phyloP scores from a whole-genome alignment of 2,888 invertebrate species.

The Lithophane socia region DNA sequence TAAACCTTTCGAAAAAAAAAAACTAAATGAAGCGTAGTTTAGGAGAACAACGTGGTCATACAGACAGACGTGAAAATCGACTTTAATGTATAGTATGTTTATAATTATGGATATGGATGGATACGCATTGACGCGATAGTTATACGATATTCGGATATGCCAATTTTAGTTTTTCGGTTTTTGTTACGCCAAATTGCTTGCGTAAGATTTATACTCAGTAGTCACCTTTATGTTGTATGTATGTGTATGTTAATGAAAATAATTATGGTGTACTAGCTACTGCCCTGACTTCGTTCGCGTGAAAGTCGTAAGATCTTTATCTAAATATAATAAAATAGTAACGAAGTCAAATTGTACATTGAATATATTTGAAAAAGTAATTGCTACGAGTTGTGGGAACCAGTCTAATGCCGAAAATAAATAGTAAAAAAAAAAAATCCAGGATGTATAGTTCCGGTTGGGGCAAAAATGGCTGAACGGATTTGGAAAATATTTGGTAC shows the following conservation, averaged over 20 bases:
- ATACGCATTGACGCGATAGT: conserved; percentile 44
- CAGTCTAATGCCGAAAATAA: no score
- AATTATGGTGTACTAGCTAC: not conserved
- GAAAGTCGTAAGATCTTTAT: no score
- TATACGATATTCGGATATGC: conserved; percentile 16
- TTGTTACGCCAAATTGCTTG: not conserved
- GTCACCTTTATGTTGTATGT: not conserved
- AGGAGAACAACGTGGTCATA: not conserved
- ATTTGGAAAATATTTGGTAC: no score
- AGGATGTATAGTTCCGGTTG: no score
- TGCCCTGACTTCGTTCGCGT: no score
- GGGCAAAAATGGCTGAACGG: no score
- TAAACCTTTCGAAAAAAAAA: no score
- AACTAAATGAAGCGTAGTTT: not conserved
- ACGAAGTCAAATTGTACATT: no score
- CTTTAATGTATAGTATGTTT: not conserved
- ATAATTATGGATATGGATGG: not conserved
- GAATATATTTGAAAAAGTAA: no score
- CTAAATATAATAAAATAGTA: no score
- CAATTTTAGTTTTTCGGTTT: not conserved
- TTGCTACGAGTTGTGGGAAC: no score
- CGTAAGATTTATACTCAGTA: not conserved
- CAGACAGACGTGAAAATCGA: not conserved
- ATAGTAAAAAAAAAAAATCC: no score
- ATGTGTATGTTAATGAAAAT: not conserved